Base-by-base conservation (phyloP, 2,888 invertebrate genomes). In the Drosophila parthenogenetica region DNA sequence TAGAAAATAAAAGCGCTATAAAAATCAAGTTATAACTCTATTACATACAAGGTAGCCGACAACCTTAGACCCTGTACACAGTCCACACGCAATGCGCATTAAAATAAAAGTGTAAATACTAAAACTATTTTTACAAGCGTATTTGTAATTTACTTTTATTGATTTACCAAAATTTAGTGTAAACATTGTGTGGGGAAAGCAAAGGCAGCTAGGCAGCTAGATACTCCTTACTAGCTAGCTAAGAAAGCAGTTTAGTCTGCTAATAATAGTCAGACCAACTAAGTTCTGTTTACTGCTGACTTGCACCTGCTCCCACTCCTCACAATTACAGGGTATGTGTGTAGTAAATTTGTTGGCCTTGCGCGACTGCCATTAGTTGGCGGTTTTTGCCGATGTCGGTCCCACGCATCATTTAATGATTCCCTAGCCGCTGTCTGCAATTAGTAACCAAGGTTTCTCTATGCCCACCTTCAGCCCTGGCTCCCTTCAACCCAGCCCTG, bases 391-490 rank as follows among this genome's bases (percentile, higher is more conserved):
- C 25, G 39, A 69, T 62, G 63, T 37, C 46, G 51, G 72, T 62
- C 55, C 51, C 79, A 81, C 87, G 87, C 81, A 73, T 72, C 65
- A 51, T 60, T 68, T 60, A 69, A 51, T 58, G 58, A 51, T 66
- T 55, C 70, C 75, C 61, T 43, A 17, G 65, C 55, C 69, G 13
- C 65, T 42, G 60, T 62, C 54, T 46, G 67, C 63, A 74, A 66
- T 74, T 70, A 73, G 86, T 85, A 57, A 49, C 82, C 82, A 83
- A 81, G 82, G 88, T 82, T 85, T 77, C 74, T 13, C 63, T 55
- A 58, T 45, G 45, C 16, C 66, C 32, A 25, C 57, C 60, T 61
- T 32, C 43, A 35, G 22, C 37, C 43, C 37, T 10, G 16, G 25
- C 45, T 5, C 25, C 14, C 14, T 16, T 11, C 22, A 29, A 29